phyloP scores from a whole-genome alignment of 2,888 invertebrate species.

The Smittia sp. region DNA sequence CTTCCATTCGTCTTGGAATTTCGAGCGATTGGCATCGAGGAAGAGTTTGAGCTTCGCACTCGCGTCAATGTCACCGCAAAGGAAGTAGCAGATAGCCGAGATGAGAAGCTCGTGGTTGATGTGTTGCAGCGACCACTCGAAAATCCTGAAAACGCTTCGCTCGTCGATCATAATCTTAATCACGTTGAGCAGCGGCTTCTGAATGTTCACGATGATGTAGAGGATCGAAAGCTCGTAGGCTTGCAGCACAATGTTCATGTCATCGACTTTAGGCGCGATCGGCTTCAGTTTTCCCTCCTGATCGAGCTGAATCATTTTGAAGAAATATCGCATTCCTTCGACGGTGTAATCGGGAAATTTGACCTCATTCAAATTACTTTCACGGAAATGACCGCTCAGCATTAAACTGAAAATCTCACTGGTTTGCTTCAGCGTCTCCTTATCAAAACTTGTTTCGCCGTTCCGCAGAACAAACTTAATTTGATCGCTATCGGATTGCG shows the following conservation, averaged over 20 bases:
- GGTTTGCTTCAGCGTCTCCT: conserved; percentile 49
- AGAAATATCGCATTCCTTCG: conserved; percentile 50
- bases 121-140: conserved; percentile 53
- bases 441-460: conserved; percentile 47
- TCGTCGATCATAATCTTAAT: conserved; percentile 48
- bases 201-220: conserved; percentile 51
- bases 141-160: conserved; percentile 49
- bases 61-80: conserved; percentile 48
- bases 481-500: conserved; percentile 9
- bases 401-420: conserved; percentile 54
- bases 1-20: conserved; percentile 51
- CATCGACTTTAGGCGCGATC: conserved; percentile 46
- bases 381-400: conserved; percentile 52
- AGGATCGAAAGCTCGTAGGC: conserved; percentile 53
- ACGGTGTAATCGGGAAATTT: conserved; percentile 50
- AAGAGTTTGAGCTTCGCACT: conserved; percentile 50
- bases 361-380: conserved; percentile 51
- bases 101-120: conserved; percentile 52
- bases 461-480: conserved; percentile 32
- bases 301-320: conserved; percentile 49
- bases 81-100: conserved; percentile 52
- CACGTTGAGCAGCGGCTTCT: conserved; percentile 47
- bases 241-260: conserved; percentile 48
- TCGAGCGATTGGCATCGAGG: conserved; percentile 50
- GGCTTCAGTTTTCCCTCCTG: conserved; percentile 44